A percentile compares a stretch with the other conserved stretches of the same genome.
Evolutionary conservation across 92 coral and sea anemone species (phyloP).

Genomic region (Anthopleura xanthogrammica): DNA sequence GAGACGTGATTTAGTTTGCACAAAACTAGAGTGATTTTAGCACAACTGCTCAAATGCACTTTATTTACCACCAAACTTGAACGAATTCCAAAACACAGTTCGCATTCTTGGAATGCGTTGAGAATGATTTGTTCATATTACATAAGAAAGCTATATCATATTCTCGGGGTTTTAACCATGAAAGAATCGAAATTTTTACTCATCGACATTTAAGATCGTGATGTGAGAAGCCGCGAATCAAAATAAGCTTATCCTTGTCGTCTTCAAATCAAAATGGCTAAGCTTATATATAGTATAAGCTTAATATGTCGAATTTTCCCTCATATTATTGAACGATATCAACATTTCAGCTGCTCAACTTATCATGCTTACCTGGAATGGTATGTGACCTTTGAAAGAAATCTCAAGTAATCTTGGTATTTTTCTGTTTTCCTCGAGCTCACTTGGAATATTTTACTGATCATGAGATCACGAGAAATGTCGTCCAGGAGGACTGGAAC

Average conservation of each 20-base stretch:
- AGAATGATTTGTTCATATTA: background rate
- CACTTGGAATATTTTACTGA: background rate
- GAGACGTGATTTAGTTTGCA: background rate
- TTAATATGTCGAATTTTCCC: background rate
- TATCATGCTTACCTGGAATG: background rate
- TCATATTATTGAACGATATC: background rate
- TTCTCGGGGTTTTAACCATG: background rate
- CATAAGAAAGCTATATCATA: background rate
- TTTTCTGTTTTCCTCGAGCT: background rate
- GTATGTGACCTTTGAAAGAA: background rate
- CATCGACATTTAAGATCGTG: background rate
- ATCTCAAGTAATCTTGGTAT: background rate
- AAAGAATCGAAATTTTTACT: background rate
- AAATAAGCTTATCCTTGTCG: background rate
- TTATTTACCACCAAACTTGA: background rate
- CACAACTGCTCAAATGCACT: too few relatives aligned
- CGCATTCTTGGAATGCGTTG: background rate
- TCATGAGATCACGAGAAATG: constrained; percentile 29
- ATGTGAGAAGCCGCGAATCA: background rate
- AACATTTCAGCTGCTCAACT: background rate
- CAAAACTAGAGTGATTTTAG: too few relatives aligned
- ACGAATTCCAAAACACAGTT: background rate
- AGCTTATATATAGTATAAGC: background rate
- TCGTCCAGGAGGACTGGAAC: constrained; percentile 9
- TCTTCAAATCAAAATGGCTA: background rate